Conservation (phyloP, 2,113 vertebrate genomes). For the Desmodus rotundus region DNA sequence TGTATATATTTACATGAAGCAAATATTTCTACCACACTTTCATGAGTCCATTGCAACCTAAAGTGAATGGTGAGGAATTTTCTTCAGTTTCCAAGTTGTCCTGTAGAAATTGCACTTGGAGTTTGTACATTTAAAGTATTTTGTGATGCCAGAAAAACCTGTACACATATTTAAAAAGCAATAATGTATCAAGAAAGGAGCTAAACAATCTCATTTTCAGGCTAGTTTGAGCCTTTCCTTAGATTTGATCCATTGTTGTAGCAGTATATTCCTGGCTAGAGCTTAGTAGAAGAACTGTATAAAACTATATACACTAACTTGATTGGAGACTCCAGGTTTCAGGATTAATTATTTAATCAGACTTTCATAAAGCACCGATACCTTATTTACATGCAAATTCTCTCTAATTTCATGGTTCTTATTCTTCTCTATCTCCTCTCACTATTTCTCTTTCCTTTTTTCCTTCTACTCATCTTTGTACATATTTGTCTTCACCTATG, state of each 20-base stretch:
- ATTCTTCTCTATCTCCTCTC: background rate
- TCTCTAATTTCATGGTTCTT: background rate
- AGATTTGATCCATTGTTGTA: background rate
- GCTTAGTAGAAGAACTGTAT: background rate
- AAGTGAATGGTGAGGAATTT: background rate
- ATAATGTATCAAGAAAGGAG: background rate
- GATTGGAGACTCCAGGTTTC: background rate
- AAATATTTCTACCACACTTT: background rate
- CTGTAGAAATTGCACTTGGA: background rate
- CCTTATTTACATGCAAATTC: background rate
- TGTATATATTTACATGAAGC: background rate
- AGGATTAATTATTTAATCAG: background rate
- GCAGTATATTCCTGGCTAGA: background rate
- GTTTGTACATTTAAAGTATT: background rate
- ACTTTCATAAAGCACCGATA: background rate
- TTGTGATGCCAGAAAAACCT: background rate
- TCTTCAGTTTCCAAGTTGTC: background rate
- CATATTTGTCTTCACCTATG: background rate
- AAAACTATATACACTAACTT: background rate
- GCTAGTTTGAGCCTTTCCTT: background rate
- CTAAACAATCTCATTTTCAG: background rate
- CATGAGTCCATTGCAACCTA: background rate
- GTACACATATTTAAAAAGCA: background rate
- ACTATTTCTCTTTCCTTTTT: background rate
- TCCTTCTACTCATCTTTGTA: background rate